Conservation (phyloP, 2,888 invertebrate species). For the Dioctria rufipes region DNA sequence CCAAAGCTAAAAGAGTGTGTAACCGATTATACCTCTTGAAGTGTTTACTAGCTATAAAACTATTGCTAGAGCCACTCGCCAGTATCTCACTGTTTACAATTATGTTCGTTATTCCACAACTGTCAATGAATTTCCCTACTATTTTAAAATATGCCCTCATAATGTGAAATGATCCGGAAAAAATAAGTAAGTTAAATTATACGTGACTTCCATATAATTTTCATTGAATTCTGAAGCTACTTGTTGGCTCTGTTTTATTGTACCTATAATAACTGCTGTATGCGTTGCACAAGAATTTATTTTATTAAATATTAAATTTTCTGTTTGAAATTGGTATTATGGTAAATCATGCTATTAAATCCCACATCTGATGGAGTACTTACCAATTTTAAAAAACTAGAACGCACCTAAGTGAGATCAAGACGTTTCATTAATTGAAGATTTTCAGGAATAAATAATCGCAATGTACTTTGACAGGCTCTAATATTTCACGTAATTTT, state of each 20-base stretch:
- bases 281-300: slow-evolving; percentile 63
- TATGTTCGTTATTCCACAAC: slow-evolving; percentile 55
- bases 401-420: slow-evolving; percentile 6
- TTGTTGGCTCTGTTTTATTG: slow-evolving; percentile 61
- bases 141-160: slow-evolving; percentile 61
- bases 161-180: slow-evolving; percentile 61
- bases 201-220: slow-evolving; percentile 33
- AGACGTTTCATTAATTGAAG: background rate
- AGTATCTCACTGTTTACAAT: slow-evolving; percentile 53
- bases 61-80: slow-evolving; percentile 45
- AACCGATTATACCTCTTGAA: background rate
- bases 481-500: too few relatives aligned
- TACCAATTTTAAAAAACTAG: background rate
- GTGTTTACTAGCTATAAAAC: slow-evolving; percentile 16
- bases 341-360: slow-evolving; percentile 27
- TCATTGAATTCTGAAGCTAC: slow-evolving; percentile 58
- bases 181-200: slow-evolving; percentile 59
- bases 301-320: slow-evolving; percentile 61
- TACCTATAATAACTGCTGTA: slow-evolving; percentile 62
- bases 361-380: slow-evolving; percentile 6
- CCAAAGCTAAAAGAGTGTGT: too few relatives aligned
- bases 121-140: slow-evolving; percentile 59
- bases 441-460: too few relatives aligned
- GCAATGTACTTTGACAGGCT: too few relatives aligned
- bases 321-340: slow-evolving; percentile 51